Evolutionary conservation across 2,797 vertebrate species (phyloP).

Genomic region (Crocodylus rhombifer): DNA sequence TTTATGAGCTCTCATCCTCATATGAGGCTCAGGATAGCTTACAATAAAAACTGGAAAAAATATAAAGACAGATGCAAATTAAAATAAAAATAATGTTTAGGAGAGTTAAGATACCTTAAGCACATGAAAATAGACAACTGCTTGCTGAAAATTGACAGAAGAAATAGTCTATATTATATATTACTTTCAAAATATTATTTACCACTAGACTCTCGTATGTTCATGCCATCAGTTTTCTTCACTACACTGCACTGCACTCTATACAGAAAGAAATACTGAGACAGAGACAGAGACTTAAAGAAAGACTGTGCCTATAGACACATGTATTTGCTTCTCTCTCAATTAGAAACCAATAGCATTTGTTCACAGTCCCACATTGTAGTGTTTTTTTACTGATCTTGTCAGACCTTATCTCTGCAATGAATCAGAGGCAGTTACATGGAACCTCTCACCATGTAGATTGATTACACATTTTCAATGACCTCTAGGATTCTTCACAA

Average conservation of each 20-base stretch:
- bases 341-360: conserved; percentile 21
- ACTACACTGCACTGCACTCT: neutral
- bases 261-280: neutral
- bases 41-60: too few species aligned
- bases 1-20: too few species aligned
- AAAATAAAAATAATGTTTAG: too few species aligned
- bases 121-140: accelerated
- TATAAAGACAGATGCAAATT: too few species aligned
- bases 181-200: neutral
- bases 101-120: neutral
- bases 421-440: neutral
- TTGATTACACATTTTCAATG: conserved; percentile 3
- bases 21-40: too few species aligned
- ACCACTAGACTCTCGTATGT: neutral
- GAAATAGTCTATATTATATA: neutral
- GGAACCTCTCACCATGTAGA: neutral
- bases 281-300: neutral
- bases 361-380: neutral
- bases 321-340: neutral
- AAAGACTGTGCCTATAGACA: neutral
- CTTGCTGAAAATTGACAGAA: neutral
- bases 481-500: neutral
- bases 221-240: neutral
- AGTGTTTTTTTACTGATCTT: conserved; percentile 1
- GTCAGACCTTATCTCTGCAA: neutral